Percentiles rank a stretch among this genome's conserved stretches.
Conservation (phyloP, 2,113 vertebrate species). For the Polypterus senegalus region DNA sequence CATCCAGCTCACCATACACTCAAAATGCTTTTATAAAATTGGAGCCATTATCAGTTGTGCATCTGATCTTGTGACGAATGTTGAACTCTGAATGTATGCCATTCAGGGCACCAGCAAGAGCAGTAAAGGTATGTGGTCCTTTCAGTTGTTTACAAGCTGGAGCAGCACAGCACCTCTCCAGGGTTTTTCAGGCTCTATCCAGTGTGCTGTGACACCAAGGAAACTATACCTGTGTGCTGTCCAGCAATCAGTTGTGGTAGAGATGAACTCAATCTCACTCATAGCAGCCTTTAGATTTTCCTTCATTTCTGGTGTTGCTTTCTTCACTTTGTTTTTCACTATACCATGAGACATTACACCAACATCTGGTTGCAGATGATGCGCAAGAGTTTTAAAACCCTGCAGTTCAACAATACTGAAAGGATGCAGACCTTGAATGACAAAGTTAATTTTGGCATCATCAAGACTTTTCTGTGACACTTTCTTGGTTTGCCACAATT, state of each 20-base stretch:
- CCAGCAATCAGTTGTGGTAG: conserved; percentile 26
- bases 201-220: conserved; percentile 19
- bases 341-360: conserved; percentile 3
- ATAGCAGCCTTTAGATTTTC: conserved; percentile 8
- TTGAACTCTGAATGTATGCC: conserved; percentile 22
- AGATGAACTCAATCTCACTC: conserved; percentile 15
- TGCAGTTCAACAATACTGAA: conserved; percentile 10
- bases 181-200: conserved; percentile 10
- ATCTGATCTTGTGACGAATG: conserved; percentile 15
- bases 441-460: conserved; percentile 4
- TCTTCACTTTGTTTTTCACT: conserved; percentile 3
- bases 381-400: conserved; percentile 6
- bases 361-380: conserved; percentile 5
- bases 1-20: conserved; percentile 12
- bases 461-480: conserved; percentile 8
- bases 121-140: conserved; percentile 23
- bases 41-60: conserved; percentile 19
- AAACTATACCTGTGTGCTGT: conserved; percentile 8
- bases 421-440: conserved; percentile 10
- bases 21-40: conserved; percentile 19
- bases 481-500: conserved; percentile 5
- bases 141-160: conserved; percentile 18
- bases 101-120: conserved; percentile 13
- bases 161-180: conserved; percentile 15
- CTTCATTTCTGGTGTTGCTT: conserved; percentile 10